Conservation (phyloP, 30 jellyfish, hydroid and myxozoan genomes). For the Cassiopea andromeda region DNA sequence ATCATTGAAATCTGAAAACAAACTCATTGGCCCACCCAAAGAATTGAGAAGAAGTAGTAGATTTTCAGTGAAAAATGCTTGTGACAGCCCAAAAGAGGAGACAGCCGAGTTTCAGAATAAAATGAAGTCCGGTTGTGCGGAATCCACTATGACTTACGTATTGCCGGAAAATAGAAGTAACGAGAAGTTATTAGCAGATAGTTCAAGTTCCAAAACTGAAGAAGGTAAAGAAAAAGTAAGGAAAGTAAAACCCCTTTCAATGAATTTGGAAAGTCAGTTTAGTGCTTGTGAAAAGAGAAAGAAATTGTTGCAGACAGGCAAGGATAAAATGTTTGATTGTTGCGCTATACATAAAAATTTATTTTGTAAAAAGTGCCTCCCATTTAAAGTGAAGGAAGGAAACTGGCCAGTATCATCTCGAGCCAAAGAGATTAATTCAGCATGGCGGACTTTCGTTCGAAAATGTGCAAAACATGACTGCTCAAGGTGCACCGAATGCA, state of each 20-base stretch:
- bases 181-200: constrained; percentile 13
- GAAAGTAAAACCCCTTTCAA: no score
- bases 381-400: constrained; percentile 37
- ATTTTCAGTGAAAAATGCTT: background rate
- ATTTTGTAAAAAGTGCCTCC: constrained; percentile 44
- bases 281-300: background rate
- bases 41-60: constrained; percentile 39
- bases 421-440: constrained; percentile 48
- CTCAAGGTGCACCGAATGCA: constrained; percentile 24
- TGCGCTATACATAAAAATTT: constrained; percentile 48
- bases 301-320: constrained; percentile 14
- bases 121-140: no score
- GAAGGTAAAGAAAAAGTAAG: no score
- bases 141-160: no score
- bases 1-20: background rate
- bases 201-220: background rate
- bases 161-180: no score
- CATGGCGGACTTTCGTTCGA: constrained; percentile 33
- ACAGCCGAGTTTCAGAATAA: background rate
- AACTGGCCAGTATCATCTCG: constrained; percentile 51
- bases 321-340: constrained; percentile 64
- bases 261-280: no score
- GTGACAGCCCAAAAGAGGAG: background rate
- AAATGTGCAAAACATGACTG: constrained; percentile 32
- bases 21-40: background rate